A percentile compares a stretch with the other conserved stretches of the same genome.
These are phyloP conservation scores for Notodonta ziczac DNA, from an alignment of 2,888 invertebrate genomes.

Conservation along the genomic window DNA sequence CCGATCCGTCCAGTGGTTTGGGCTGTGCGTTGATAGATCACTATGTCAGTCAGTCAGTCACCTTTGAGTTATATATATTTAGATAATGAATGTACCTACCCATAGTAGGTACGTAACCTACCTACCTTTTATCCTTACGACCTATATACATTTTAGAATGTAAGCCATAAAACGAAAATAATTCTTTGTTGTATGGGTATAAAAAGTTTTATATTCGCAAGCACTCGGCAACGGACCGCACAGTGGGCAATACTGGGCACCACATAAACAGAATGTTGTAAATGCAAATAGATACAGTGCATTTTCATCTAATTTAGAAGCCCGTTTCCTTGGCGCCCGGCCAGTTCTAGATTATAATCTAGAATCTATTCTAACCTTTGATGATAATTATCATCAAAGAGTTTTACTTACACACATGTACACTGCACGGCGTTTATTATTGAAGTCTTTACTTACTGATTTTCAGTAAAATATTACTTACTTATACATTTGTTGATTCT, in stretches of 20 bases:
- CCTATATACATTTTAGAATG: not conserved
- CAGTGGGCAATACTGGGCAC: conserved; percentile 24
- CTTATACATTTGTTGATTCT: too few relatives aligned
- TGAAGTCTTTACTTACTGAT: not conserved
- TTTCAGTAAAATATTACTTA: conserved; percentile 4
- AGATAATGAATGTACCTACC: too few relatives aligned
- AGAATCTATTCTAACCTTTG: too few relatives aligned
- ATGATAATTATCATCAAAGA: conserved; percentile 58
- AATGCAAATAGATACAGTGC: conserved; percentile 53
- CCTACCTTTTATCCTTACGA: too few relatives aligned
- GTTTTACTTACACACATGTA: conserved; percentile 31
- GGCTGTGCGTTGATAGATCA: too few relatives aligned
- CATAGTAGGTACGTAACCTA: too few relatives aligned
- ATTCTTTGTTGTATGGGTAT: conserved; percentile 10
- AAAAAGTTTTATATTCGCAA: conserved; percentile 18
- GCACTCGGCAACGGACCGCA: conserved; percentile 18
- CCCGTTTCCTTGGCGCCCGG: conserved; percentile 47
- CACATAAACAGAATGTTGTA: conserved; percentile 34
- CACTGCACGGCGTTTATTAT: conserved; percentile 16
- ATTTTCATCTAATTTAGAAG: conserved; percentile 58
- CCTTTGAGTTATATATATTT: too few relatives aligned
- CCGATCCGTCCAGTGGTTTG: too few relatives aligned
- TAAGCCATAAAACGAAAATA: conserved; percentile 7
- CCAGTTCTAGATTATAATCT: conserved; percentile 54
- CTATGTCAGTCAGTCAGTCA: too few relatives aligned